Base-by-base conservation (phyloP, 2,113 vertebrate species). In the Istiophorus platypterus region DNA sequence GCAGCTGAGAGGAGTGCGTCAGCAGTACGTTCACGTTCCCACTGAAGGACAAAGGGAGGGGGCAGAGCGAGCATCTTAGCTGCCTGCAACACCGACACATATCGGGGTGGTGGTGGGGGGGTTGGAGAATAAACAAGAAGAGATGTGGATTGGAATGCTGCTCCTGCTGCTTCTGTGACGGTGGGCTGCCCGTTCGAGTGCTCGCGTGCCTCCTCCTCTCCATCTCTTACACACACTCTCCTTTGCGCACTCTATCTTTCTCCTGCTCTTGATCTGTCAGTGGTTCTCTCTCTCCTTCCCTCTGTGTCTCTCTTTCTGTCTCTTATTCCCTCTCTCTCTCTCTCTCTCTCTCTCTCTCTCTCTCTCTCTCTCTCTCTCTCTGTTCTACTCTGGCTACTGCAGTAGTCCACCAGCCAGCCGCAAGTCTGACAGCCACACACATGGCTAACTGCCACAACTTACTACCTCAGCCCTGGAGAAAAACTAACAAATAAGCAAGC, bases 41-140 rank as follows among this genome's bases (percentile, higher is more conserved):
- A 96, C 95, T 97, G 96, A 97, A 97, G 97, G 97, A 97, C 97
- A 96, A 97, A 97, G 96, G 96, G 96, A 96, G 96, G 97, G 95
- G 96, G 95, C 95, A 95, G 96, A 95, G 95, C 90, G 93, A 95
- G 95, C 94, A 93, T 95, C 95, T 95, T 93, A 93, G 95, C 95
- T 93, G 96, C 95, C 91, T 93, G 93, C 95, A 95, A 95, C 95
- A 95, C 94, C 89, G 92, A 93, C 93, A 94, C 88, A 92, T 92
- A 76, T 68, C 76, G 87, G 74, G 47, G 65, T 24, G 73, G 76
- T 54, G 20, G 70, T 37, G 74, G 57, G 80, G 83, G 91, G 90
- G 92, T 93, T 90, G 92, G 90, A 93, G 91, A 92, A 90, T 94
- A 92, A 91, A 90, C 85, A 88, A 89, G 92, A 95, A 92, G 85